Percentiles rank a stretch among this genome's conserved stretches.
phyloP scores from a whole-genome alignment of 1,140 invertebrate genomes.

The Mycetomoellerius zeteki region DNA sequence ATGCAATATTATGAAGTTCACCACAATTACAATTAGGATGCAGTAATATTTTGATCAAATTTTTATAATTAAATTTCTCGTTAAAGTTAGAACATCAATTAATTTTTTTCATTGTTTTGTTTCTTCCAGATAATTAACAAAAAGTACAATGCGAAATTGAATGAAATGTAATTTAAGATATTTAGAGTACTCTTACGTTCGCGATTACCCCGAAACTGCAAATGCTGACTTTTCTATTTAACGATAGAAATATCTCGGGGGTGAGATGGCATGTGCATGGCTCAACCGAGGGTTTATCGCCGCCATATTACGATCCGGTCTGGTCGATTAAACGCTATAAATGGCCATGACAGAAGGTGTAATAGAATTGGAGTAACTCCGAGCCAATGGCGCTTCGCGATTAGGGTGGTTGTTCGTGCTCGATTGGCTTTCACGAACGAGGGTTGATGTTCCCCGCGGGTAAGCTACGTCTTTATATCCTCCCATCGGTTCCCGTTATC shows the following conservation, averaged over 20 bases:
- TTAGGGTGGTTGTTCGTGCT: conserved; percentile 62
- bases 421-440: conserved; percentile 66
- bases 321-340: conserved; percentile 57
- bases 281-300: conserved; percentile 40
- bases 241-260: conserved; percentile 16
- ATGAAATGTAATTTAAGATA: not conserved
- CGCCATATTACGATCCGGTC: conserved; percentile 60
- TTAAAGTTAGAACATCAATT: not conserved
- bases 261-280: conserved; percentile 49
- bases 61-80: not conserved
- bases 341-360: conserved; percentile 64
- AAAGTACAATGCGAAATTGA: not conserved
- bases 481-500: conserved; percentile 68
- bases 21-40: not conserved
- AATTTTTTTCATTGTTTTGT: not conserved
- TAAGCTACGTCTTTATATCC: conserved; percentile 61
- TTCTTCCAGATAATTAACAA: not conserved
- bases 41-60: not conserved
- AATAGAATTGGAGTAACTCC: conserved; percentile 53
- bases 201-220: not conserved
- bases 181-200: not conserved
- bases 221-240: conserved; percentile 35
- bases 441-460: conserved; percentile 47
- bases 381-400: conserved; percentile 67
- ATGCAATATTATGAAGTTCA: not conserved